phyloP scores from a whole-genome alignment of 2,888 invertebrate genomes.

The Tetranychus piercei region DNA sequence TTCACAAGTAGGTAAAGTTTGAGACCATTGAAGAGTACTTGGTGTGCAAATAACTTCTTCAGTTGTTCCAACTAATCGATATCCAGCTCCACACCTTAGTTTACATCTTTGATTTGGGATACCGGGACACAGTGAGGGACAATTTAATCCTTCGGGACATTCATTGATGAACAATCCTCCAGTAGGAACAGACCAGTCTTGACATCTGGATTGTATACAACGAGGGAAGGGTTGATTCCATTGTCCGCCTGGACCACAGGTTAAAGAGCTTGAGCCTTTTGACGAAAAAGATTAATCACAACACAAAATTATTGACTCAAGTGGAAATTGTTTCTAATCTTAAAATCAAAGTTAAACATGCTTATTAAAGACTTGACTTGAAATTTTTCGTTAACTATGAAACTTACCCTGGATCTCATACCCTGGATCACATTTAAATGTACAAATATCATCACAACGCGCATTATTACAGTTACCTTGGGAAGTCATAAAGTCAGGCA shows the following conservation, averaged over 20 bases:
- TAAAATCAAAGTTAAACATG: too few species aligned
- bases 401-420: not conserved
- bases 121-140: not conserved
- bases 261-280: not conserved
- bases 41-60: not conserved
- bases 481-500: not conserved
- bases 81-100: not conserved
- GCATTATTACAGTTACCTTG: not conserved
- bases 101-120: not conserved
- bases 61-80: not conserved
- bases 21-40: constrained; percentile 1
- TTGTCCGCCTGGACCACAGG: constrained; percentile 1
- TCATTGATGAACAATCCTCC: not conserved
- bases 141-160: not conserved
- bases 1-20: not conserved
- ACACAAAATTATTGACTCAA: not conserved
- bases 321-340: too few species aligned
- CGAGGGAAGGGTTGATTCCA: not conserved
- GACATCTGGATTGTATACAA: not conserved
- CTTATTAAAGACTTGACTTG: too few species aligned
- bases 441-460: not conserved
- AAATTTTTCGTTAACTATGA: not conserved
- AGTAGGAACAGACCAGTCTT: not conserved
- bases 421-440: not conserved
- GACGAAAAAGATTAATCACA: not conserved